Evolutionary conservation across 2,113 vertebrate species (phyloP).

Genomic region (Hyla sarda): DNA sequence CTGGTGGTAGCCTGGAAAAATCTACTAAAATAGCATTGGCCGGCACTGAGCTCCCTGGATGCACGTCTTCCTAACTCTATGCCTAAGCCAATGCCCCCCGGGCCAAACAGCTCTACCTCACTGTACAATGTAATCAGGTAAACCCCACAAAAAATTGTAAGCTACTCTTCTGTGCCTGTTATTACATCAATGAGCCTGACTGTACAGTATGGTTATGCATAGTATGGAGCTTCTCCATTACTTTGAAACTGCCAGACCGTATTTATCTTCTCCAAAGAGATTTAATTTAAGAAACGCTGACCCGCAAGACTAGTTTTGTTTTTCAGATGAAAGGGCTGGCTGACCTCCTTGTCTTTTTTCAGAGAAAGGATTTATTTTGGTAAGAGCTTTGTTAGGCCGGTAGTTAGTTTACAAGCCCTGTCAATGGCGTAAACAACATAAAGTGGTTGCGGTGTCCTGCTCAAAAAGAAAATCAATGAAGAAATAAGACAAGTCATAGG

Average conservation of each 20-base stretch:
- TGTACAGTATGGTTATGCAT: not conserved
- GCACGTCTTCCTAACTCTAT: too few species aligned
- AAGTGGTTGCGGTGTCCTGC: not conserved
- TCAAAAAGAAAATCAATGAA: slow-evolving; percentile 29
- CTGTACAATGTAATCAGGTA: not conserved
- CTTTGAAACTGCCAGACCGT: not conserved
- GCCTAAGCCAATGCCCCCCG: too few species aligned
- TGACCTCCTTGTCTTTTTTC: not conserved
- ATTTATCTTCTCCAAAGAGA: not conserved
- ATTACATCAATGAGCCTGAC: not conserved
- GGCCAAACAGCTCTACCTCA: too few species aligned
- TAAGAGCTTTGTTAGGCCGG: not conserved
- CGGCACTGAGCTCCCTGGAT: too few species aligned
- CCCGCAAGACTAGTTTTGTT: not conserved
- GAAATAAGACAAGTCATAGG: slow-evolving; percentile 35
- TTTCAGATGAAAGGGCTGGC: not conserved
- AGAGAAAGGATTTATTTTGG: not conserved
- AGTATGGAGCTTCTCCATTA: not conserved
- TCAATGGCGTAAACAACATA: slow-evolving; percentile 12
- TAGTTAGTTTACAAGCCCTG: not conserved
- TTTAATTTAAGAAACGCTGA: not conserved
- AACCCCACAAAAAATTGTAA: not conserved
- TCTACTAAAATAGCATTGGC: too few species aligned
- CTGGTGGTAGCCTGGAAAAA: too few species aligned
- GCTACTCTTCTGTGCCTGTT: not conserved